Evolutionary conservation across 2,113 vertebrate species (phyloP).

Genomic region (Fukomys damarensis): DNA sequence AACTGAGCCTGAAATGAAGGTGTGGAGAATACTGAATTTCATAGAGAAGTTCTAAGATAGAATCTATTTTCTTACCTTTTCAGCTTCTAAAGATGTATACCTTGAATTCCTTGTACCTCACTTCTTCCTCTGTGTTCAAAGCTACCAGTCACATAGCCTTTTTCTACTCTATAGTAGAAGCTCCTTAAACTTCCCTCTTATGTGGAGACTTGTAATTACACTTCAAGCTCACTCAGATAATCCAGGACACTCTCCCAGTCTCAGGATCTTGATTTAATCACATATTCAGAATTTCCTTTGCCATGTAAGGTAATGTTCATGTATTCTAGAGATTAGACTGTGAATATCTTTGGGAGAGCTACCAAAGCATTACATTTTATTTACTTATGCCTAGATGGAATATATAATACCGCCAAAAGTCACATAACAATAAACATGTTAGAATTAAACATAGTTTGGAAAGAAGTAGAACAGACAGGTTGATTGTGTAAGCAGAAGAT

Average conservation of each 20-base stretch:
- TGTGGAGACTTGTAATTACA: not conserved
- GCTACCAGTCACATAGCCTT: not conserved
- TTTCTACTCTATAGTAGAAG: not conserved
- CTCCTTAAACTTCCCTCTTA: not conserved
- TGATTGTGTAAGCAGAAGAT: not conserved
- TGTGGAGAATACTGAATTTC: not conserved
- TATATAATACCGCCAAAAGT: not conserved
- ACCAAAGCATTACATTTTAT: not conserved
- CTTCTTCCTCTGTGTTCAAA: not conserved
- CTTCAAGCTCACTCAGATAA: not conserved
- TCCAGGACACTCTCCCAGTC: not conserved
- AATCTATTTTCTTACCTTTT: not conserved
- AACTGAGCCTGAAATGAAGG: not conserved
- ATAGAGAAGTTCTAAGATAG: not conserved
- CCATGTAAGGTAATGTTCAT: not conserved
- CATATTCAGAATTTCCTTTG: not conserved
- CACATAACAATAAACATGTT: conserved; percentile 44
- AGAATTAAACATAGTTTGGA: conserved; percentile 18
- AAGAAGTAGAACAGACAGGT: not conserved
- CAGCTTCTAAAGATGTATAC: not conserved
- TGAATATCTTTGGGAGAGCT: not conserved
- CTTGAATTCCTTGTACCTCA: not conserved
- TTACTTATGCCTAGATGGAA: not conserved
- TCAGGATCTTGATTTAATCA: conserved; percentile 26
- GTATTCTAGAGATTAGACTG: conserved; percentile 3